Evolutionary conservation across 2,888 invertebrate genomes (phyloP).

Genomic region (Cheilosia pagana): DNA sequence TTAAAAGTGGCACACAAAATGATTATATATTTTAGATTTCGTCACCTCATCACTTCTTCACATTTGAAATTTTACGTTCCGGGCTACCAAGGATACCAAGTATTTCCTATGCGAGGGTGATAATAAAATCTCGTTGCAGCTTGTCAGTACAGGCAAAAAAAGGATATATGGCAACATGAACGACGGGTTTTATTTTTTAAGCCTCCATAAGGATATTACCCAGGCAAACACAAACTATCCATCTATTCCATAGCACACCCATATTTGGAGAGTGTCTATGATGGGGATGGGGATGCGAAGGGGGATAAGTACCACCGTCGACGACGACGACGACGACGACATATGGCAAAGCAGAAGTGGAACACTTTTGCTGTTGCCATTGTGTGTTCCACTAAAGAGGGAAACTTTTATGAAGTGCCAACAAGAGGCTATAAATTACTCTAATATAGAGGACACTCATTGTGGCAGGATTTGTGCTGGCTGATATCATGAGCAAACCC

Average conservation of each 20-base stretch:
- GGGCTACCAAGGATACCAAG: slow-evolving; percentile 7
- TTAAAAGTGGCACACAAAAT: slow-evolving; percentile 65
- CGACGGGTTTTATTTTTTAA: slow-evolving; percentile 34
- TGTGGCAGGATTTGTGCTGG: slow-evolving; percentile 70
- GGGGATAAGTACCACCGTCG: slow-evolving; percentile 58
- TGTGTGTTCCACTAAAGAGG: slow-evolving; percentile 64
- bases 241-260: slow-evolving; percentile 50
- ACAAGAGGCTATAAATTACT: slow-evolving; percentile 75
- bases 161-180: background rate
- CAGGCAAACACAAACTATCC: slow-evolving; percentile 37
- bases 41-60: slow-evolving; percentile 66
- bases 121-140: slow-evolving; percentile 34
- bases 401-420: slow-evolving; percentile 75
- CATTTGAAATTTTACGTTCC: slow-evolving; percentile 15
- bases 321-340: slow-evolving; percentile 55
- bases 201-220: slow-evolving; percentile 50
- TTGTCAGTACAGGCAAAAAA: background rate
- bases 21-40: slow-evolving; percentile 72
- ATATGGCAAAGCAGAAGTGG: slow-evolving; percentile 59
- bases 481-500: slow-evolving; percentile 57
- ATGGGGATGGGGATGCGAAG: background rate
- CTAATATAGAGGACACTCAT: slow-evolving; percentile 71
- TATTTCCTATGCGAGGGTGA: background rate
- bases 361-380: slow-evolving; percentile 62
- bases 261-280: slow-evolving; percentile 61